Evolutionary conservation across 2,113 vertebrate species (phyloP).

Genomic region (Dolichallabes microphthalmus): DNA sequence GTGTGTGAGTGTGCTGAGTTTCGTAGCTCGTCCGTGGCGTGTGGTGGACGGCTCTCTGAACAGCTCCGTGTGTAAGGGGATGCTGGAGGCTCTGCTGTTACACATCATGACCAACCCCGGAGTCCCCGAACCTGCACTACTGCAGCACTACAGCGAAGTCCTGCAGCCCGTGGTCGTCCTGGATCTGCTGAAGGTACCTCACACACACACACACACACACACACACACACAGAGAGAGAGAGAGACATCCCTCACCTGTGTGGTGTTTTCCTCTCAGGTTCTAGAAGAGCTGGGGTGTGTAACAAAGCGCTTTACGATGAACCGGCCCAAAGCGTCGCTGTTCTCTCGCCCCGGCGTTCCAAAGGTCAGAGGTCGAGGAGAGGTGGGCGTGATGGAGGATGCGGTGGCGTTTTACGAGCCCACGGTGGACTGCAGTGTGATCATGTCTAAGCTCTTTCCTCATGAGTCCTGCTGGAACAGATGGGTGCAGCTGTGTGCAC

Average conservation of each 20-base stretch:
- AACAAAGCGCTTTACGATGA: slow-evolving; percentile 68
- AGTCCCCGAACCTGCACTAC: slow-evolving; percentile 71
- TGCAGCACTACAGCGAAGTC: slow-evolving; percentile 81
- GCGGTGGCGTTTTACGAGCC: slow-evolving; percentile 80
- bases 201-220: slow-evolving; percentile 22
- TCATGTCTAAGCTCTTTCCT: slow-evolving; percentile 82
- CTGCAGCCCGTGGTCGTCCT: slow-evolving; percentile 83
- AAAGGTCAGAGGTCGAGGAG: not conserved
- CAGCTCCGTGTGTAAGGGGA: slow-evolving; percentile 86
- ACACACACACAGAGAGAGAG: not conserved
- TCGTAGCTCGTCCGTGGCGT: slow-evolving; percentile 89
- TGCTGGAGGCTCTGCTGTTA: slow-evolving; percentile 87
- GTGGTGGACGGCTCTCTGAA: slow-evolving; percentile 88
- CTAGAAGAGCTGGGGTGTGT: slow-evolving; percentile 83
- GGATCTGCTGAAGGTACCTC: slow-evolving; percentile 85
- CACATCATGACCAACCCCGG: slow-evolving; percentile 89
- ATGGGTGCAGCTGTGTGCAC: slow-evolving; percentile 60
- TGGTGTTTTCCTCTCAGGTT: slow-evolving; percentile 65
- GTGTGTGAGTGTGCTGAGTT: slow-evolving; percentile 64
- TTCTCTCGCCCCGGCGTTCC: slow-evolving; percentile 67
- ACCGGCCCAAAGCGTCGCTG: slow-evolving; percentile 64
- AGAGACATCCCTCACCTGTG: not conserved
- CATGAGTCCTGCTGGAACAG: slow-evolving; percentile 85
- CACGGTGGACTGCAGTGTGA: slow-evolving; percentile 81
- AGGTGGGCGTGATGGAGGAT: slow-evolving; percentile 5